phyloP scores from a whole-genome alignment of 2,797 vertebrate species.

The Cryptoblepharus egeriae region DNA sequence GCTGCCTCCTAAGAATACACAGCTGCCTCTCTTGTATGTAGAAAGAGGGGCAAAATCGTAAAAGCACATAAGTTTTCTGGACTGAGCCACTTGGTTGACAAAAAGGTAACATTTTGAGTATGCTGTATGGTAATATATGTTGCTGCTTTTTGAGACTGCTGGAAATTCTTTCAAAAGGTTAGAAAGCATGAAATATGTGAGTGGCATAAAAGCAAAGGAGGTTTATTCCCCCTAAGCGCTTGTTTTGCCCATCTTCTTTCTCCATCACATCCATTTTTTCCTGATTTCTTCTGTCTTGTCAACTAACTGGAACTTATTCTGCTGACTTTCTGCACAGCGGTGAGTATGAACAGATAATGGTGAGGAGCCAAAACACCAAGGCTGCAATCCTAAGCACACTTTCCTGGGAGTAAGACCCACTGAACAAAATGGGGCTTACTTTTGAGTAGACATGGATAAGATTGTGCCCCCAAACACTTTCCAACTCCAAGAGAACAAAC shows the following conservation, averaged over 20 bases:
- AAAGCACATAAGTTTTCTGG: neutral
- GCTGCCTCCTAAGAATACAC: too few relatives aligned
- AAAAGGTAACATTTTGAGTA: neutral
- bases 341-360: accelerated
- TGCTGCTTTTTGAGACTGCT: neutral
- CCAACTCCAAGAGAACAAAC: neutral
- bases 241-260: neutral
- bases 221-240: neutral
- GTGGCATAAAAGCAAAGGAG: neutral
- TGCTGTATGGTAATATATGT: neutral
- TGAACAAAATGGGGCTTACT: too few relatives aligned
- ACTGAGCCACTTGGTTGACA: neutral
- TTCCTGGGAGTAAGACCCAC: too few relatives aligned
- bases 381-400: too few relatives aligned
- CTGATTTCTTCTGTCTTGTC: neutral
- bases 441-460: too few relatives aligned
- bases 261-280: neutral
- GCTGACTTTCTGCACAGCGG: neutral
- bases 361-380: neutral
- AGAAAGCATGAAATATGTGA: neutral
- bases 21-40: too few relatives aligned
- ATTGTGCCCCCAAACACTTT: too few relatives aligned
- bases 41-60: neutral
- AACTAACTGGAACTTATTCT: neutral
- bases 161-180: neutral